Evolutionary conservation across 2,113 vertebrate species (phyloP), one percentile per base, ranked within the genome.

Genomic region (Lampris megalopsis): DNA sequence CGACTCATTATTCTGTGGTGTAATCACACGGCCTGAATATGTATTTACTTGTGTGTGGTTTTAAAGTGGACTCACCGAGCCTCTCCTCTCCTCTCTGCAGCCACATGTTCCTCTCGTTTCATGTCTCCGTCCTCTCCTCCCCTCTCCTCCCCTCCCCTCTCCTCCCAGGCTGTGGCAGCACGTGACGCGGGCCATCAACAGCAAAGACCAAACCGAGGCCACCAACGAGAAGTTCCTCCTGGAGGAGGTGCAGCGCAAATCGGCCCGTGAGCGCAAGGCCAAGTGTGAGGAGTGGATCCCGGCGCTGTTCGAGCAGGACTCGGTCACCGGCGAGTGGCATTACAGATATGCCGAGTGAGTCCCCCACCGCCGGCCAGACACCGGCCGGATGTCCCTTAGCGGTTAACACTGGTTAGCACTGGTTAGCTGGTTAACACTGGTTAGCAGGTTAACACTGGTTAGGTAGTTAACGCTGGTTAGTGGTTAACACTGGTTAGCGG

Each of bases 151-250:
- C 2, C 5, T 50, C 10, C 2, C 48, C 57, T 6, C 36, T 47
- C 48, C 8, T 8, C 24, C 9, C 89, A 99, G 98, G 80, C 94
- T 99, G 84, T 99, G 98, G 98, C 98, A 98, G 74, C 96, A 97
- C 35, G 98, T 99, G 86, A 99, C 98, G 9, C 94, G 94, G 81
- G 97, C 98, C 82, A 98, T 99, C 93, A 97, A 95, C 92, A 97
- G 95, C 89, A 99, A 99, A 95, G 98, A 99, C 91, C 98, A 99
- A 94, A 96, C 95, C 10, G 97, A 98, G 92, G 98, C 98, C 77
- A 99, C 98, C 84, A 96, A 98, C 40, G 98, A 99, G 89, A 99
- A 99, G 88, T 98, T 93, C 24, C 40, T 97, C 79, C 93, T 99
- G 89, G 98, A 99, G 93, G 98, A 99, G 82, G 97, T 93, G 61